Evolutionary conservation across 2,888 invertebrate species (phyloP).

Genomic region (Macaria liturata): DNA sequence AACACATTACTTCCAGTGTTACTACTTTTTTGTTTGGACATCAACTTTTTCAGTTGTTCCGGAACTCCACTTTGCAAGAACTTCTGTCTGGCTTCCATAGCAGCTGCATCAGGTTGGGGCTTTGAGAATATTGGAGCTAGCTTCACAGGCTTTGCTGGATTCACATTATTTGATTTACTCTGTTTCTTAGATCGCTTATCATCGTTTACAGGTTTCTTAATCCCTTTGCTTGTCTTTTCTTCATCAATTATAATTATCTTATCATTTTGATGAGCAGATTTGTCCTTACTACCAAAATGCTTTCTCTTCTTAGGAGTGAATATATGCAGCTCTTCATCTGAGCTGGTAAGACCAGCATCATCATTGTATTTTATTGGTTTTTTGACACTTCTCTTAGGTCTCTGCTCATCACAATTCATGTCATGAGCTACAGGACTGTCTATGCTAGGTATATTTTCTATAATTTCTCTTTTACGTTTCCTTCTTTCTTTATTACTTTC

Average conservation of each 20-base stretch:
- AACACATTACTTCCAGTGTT: constrained; percentile 76
- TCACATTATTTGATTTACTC: constrained; percentile 21
- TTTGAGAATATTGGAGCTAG: constrained; percentile 89
- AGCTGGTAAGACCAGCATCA: constrained; percentile 55
- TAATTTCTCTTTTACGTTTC: constrained; percentile 30
- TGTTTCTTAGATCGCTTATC: constrained; percentile 18
- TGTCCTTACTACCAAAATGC: constrained; percentile 27
- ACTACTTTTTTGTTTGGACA: constrained; percentile 70
- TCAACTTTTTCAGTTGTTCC: constrained; percentile 83
- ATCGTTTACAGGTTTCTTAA: background rate
- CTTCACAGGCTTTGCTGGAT: constrained; percentile 58
- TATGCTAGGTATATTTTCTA: constrained; percentile 14
- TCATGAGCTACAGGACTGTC: constrained; percentile 12
- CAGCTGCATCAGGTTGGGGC: constrained; percentile 81
- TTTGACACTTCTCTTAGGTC: constrained; percentile 66
- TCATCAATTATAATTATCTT: constrained; percentile 28
- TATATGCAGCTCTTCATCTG: constrained; percentile 72
- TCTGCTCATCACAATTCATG: constrained; percentile 34
- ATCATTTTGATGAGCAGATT: constrained; percentile 10
- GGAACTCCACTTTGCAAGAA: constrained; percentile 90
- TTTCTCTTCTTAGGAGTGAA: constrained; percentile 70
- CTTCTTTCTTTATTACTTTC: constrained; percentile 22
- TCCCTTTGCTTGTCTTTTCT: constrained; percentile 3
- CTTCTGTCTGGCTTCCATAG: constrained; percentile 85
- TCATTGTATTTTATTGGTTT: constrained; percentile 69